These are phyloP conservation scores for Enoplosus armatus DNA, from an alignment of 2,797 vertebrate genomes.

Conservation along the genomic window DNA sequence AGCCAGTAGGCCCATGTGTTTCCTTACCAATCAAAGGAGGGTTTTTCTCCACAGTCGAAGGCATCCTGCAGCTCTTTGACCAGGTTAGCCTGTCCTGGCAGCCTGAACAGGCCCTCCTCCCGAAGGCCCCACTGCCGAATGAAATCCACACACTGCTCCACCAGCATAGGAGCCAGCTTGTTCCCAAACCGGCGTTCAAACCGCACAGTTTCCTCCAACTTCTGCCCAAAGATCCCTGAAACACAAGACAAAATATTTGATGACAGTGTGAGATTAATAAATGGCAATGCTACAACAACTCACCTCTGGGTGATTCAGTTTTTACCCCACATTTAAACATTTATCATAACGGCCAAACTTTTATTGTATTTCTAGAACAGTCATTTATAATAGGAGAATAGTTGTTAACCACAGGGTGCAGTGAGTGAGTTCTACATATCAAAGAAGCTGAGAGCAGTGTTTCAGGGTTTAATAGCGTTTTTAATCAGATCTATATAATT, in stretches of 20 bases:
- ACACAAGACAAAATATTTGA: constrained; percentile 12
- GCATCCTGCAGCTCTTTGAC: constrained; percentile 98
- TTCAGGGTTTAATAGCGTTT: neutral
- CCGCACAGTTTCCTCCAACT: constrained; percentile 95
- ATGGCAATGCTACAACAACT: neutral
- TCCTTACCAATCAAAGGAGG: constrained; percentile 94
- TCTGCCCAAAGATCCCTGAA: constrained; percentile 98
- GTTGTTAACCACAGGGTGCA: neutral
- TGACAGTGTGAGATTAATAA: neutral
- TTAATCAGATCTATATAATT: neutral
- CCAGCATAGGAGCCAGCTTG: constrained; percentile 94
- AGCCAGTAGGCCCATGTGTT: neutral
- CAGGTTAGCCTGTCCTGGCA: constrained; percentile 97
- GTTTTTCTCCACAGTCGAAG: constrained; percentile 98
- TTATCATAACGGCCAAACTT: neutral
- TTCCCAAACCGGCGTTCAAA: constrained; percentile 94
- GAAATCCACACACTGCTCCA: constrained; percentile 98
- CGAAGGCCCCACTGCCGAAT: constrained; percentile 93
- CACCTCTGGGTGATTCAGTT: neutral
- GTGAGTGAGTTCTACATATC: neutral
- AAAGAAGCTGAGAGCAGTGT: neutral
- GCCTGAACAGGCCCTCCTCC: constrained; percentile 95
- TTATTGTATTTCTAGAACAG: neutral
- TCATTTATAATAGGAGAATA: neutral
- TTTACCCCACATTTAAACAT: neutral